Percentiles rank a stretch among this genome's conserved stretches.
Conservation (phyloP, 2,888 invertebrate genomes). For the Cantharis rustica region DNA sequence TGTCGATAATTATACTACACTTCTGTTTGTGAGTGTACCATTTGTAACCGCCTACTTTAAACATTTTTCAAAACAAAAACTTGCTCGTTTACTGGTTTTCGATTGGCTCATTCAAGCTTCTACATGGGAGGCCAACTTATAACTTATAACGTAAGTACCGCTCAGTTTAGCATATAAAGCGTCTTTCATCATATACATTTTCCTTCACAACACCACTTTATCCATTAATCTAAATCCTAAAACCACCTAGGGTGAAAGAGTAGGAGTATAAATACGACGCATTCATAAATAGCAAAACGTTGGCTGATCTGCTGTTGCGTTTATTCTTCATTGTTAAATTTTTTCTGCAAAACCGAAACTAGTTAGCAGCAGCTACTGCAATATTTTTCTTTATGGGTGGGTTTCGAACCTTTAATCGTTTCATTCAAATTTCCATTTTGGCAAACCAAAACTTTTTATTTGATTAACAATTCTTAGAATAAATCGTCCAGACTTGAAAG, state of each 20-base stretch:
- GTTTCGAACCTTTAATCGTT: constrained; percentile 1
- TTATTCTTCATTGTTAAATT: constrained; percentile 26
- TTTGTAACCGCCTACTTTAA: constrained; percentile 35
- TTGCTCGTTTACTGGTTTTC: constrained; percentile 21
- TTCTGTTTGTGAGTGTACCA: constrained; percentile 24
- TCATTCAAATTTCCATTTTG: constrained; percentile 4
- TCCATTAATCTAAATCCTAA: constrained; percentile 10
- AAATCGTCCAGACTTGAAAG: constrained; percentile 1
- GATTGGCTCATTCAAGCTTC: constrained; percentile 33
- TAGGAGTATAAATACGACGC: constrained; percentile 11
- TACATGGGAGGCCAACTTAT: constrained; percentile 38
- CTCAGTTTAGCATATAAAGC: constrained; percentile 29
- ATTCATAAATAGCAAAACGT: constrained; percentile 3
- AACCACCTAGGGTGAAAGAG: constrained; percentile 5
- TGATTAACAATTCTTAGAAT: constrained; percentile 13
- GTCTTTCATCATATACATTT: constrained; percentile 21
- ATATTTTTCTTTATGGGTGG: constrained; percentile 26
- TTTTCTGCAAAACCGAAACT: constrained; percentile 16
- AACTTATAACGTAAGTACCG: constrained; percentile 29
- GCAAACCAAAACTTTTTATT: neutral
- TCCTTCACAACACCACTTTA: constrained; percentile 18
- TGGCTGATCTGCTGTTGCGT: constrained; percentile 9
- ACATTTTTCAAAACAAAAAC: constrained; percentile 33
- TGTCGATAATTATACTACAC: constrained; percentile 26
- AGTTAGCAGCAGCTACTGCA: constrained; percentile 23